A percentile compares a stretch with the other conserved stretches of the same genome.
These are phyloP conservation scores for Daubentonia madagascariensis DNA, from an alignment of 2,113 vertebrate genomes.

Conservation along the genomic window DNA sequence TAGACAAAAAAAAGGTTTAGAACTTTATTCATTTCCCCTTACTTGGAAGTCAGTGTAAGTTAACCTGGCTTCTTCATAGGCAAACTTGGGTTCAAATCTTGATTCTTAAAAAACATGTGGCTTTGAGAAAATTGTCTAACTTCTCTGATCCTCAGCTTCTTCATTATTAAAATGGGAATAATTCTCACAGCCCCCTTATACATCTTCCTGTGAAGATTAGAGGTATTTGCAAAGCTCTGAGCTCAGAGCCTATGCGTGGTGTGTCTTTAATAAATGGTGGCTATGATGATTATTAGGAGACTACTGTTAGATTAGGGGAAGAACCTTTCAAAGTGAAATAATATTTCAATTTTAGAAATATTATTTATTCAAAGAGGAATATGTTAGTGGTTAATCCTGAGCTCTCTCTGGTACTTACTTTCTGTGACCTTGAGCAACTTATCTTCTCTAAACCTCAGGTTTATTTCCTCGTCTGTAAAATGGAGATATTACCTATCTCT, in stretches of 20 bases:
- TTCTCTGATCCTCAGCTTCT: slow-evolving; percentile 24
- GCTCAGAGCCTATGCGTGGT: neutral
- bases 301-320: neutral
- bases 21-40: neutral
- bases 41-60: neutral
- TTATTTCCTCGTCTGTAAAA: neutral
- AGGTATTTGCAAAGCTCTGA: neutral
- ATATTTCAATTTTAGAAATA: neutral
- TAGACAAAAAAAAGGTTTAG: neutral
- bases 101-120: neutral
- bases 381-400: neutral
- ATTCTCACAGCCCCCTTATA: neutral
- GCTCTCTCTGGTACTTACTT: neutral
- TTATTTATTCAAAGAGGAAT: neutral
- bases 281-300: neutral
- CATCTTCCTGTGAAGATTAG: neutral
- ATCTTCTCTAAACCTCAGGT: neutral
- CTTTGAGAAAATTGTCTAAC: slow-evolving; percentile 17
- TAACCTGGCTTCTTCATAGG: neutral
- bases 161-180: slow-evolving; percentile 2
- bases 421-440: neutral
- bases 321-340: neutral
- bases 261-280: neutral
- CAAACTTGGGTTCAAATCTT: neutral
- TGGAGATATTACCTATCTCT: neutral